Evolutionary conservation across 2,888 invertebrate genomes (phyloP), one percentile per base, ranked within the genome.

Genomic region (Tigriopus californicus): DNA sequence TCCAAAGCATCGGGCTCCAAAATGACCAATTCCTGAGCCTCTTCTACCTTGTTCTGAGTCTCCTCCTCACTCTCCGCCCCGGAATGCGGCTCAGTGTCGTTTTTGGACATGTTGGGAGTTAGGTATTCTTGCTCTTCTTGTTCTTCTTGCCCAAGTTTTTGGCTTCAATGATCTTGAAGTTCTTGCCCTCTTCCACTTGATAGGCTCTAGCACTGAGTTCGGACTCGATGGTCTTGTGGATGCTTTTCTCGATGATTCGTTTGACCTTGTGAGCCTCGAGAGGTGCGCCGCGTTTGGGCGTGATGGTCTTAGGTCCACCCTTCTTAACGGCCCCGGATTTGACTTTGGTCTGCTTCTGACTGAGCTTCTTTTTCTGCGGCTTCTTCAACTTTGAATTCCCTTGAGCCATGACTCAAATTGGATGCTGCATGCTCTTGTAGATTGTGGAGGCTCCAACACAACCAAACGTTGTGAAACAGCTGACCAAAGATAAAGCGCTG

Each of bases 1-100:
- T 70, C 70, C 64, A 58, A 49, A 8, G 49, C 48, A 18, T 58
- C 54, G 8, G 41, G 41, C 13, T 54, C 54, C 15, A 33, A 13
- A 22, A 40, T 54, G 41, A 54, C 40, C 40, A 54, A 18, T 24
- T 54, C 54, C 5, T 15, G 15, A 18, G 44, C 44, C 44, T 44
- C 44, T n/a, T 54, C 54, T 11, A n/a, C 3, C 5, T 51, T 4
- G 3, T n/a, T 6, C 15, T 20, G 18, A 4, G 15, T 22, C 18
- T 20, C 20, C n/a, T 51, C 51, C 18, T 51, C n/a, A 51, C n/a
- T 22, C 6, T n/a, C 22, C 51, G 22, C 22, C 18, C 18, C 41
- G 11, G n/a, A 3, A 33, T 54, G 11, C 12, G 18, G 13, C 2
- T 54, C 54, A 13, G 18, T 15, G 1, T 41, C 41, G 18, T 24